Percentiles rank a stretch among this genome's conserved stretches.
These are phyloP conservation scores for Toxotes jaculatrix DNA, from an alignment of 2,113 vertebrate species.

Conservation along the genomic window DNA sequence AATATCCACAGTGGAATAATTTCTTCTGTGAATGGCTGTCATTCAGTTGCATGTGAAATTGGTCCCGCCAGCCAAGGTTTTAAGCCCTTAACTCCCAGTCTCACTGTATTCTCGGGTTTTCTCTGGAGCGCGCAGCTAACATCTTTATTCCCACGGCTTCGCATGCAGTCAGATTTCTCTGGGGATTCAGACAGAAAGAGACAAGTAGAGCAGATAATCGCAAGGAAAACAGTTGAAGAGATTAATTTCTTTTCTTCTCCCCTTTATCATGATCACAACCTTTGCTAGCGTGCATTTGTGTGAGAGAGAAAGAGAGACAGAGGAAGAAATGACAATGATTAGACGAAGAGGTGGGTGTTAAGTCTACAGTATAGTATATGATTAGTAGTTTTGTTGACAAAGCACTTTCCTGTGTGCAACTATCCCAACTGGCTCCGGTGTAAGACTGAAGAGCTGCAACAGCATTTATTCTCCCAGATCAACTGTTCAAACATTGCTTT, in stretches of 20 bases:
- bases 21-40: slow-evolving; percentile 35
- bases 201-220: slow-evolving; percentile 65
- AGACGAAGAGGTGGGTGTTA: slow-evolving; percentile 17
- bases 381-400: slow-evolving; percentile 65
- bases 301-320: background rate
- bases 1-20: slow-evolving; percentile 14
- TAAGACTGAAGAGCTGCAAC: slow-evolving; percentile 52
- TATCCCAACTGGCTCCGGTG: slow-evolving; percentile 29
- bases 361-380: slow-evolving; percentile 30
- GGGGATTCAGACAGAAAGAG: slow-evolving; percentile 62
- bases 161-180: slow-evolving; percentile 63
- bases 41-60: slow-evolving; percentile 53
- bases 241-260: slow-evolving; percentile 45
- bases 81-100: slow-evolving; percentile 67
- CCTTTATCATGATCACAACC: slow-evolving; percentile 46
- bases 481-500: slow-evolving; percentile 52
- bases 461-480: slow-evolving; percentile 60
- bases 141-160: slow-evolving; percentile 64
- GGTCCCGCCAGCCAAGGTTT: slow-evolving; percentile 45
- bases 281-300: slow-evolving; percentile 26
- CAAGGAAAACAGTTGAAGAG: slow-evolving; percentile 65
- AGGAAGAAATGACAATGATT: slow-evolving; percentile 40
- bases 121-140: slow-evolving; percentile 50
- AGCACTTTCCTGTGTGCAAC: slow-evolving; percentile 48
- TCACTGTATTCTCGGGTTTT: slow-evolving; percentile 49